Conservation (phyloP, 2,888 invertebrate genomes). For the Himalopsyche japonica region DNA sequence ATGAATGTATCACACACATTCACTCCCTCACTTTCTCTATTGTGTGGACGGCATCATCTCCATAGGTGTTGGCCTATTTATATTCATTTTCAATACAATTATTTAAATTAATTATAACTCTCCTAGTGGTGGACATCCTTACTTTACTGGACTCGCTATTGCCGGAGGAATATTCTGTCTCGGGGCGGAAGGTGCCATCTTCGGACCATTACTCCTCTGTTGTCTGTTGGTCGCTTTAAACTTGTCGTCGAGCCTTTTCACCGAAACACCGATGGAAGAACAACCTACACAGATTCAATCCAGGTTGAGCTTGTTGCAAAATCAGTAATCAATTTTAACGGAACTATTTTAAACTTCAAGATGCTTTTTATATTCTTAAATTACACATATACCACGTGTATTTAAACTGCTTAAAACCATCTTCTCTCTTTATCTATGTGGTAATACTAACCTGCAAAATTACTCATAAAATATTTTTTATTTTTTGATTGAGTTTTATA, state of each 20-base stretch:
- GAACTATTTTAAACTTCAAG: too few species aligned
- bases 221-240: conserved; percentile 92
- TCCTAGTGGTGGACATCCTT: conserved; percentile 89
- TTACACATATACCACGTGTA: too few species aligned
- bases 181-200: conserved; percentile 95
- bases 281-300: conserved; percentile 43
- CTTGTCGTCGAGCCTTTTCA: conserved; percentile 71
- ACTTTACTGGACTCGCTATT: conserved; percentile 94
- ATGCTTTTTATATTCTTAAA: too few species aligned
- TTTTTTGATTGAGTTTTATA: too few species aligned
- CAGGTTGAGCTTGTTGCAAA: conserved; percentile 10
- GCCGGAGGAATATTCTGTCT: conserved; percentile 98
- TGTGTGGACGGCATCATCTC: too few species aligned
- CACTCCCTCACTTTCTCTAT: too few species aligned
- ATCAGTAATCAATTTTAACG: not conserved
- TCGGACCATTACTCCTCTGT: conserved; percentile 93
- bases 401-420: too few species aligned
- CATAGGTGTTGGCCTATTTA: too few species aligned
- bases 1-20: too few species aligned
- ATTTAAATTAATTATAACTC: not conserved
- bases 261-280: conserved; percentile 69
- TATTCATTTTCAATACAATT: not conserved
- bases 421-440: too few species aligned
- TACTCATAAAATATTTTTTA: too few species aligned
- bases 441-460: too few species aligned